Percentiles rank a stretch among this genome's conserved stretches.
These are phyloP conservation scores for Entelurus aequoreus DNA, from an alignment of 2,113 vertebrate species.

Conservation along the genomic window DNA sequence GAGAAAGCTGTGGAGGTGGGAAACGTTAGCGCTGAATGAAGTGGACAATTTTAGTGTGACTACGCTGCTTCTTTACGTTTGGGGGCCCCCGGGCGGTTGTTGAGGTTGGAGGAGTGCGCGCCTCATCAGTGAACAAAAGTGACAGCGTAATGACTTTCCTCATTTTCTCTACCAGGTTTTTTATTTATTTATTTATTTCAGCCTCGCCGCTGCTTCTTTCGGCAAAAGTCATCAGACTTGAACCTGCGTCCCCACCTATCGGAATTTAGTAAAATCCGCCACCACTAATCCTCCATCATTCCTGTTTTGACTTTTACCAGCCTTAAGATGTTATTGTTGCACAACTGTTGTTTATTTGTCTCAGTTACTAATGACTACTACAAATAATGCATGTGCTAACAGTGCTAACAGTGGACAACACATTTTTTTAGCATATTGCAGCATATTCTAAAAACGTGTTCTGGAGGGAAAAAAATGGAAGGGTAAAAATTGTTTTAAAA, in stretches of 20 bases:
- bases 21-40: constrained; percentile 35
- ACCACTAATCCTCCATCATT: neutral
- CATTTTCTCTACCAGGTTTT: constrained; percentile 35
- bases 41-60: constrained; percentile 22
- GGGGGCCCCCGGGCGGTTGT: constrained; percentile 19
- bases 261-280: constrained; percentile 7
- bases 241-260: constrained; percentile 14
- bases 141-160: constrained; percentile 61
- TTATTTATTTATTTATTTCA: constrained; percentile 30
- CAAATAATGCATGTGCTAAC: neutral
- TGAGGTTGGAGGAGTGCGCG: constrained; percentile 23
- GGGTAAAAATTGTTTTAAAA: no score
- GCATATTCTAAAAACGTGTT: no score
- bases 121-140: constrained; percentile 54
- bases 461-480: no score
- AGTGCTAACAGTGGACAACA: no score
- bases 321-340: neutral
- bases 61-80: constrained; percentile 7
- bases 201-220: constrained; percentile 33
- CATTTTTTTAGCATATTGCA: no score
- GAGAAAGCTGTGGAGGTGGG: constrained; percentile 13
- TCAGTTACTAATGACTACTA: neutral
- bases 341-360: neutral
- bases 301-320: neutral
- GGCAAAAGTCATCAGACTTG: constrained; percentile 43